Percentiles rank a stretch among this genome's conserved stretches.
phyloP scores from a whole-genome alignment of 2,113 vertebrate species.

The Amia ocellicauda region DNA sequence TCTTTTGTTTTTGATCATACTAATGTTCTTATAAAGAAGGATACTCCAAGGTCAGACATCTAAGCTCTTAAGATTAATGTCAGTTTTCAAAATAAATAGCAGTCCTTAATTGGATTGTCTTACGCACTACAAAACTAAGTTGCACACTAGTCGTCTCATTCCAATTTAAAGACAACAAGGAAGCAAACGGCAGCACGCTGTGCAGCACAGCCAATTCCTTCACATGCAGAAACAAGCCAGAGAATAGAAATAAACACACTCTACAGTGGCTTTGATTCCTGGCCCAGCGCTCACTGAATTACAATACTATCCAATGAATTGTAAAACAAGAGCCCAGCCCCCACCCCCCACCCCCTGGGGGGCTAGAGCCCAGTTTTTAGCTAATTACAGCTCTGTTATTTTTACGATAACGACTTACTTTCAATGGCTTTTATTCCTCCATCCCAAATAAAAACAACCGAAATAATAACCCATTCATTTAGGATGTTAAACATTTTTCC shows the following conservation, averaged over 20 bases:
- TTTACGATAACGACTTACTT: constrained; percentile 37
- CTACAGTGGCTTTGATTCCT: constrained; percentile 1
- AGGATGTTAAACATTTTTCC: constrained; percentile 27
- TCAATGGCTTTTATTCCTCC: constrained; percentile 30
- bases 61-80: constrained; percentile 16
- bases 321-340: background rate
- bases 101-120: constrained; percentile 18
- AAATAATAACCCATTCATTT: constrained; percentile 18
- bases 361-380: constrained; percentile 22
- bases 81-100: constrained; percentile 50
- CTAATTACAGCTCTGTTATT: constrained; percentile 43
- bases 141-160: background rate
- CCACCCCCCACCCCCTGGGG: constrained; percentile 30
- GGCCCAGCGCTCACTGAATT: constrained; percentile 25
- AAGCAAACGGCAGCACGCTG: background rate
- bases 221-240: background rate
- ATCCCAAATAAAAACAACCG: constrained; percentile 43
- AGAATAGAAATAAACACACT: background rate
- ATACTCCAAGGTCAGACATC: constrained; percentile 46
- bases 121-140: background rate
- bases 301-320: constrained; percentile 10
- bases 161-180: background rate
- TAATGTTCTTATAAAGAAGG: constrained; percentile 34
- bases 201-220: background rate
- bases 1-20: constrained; percentile 38